These are phyloP conservation scores for Lathamus discolor DNA, from an alignment of 2,113 vertebrate genomes.

Conservation along the genomic window DNA sequence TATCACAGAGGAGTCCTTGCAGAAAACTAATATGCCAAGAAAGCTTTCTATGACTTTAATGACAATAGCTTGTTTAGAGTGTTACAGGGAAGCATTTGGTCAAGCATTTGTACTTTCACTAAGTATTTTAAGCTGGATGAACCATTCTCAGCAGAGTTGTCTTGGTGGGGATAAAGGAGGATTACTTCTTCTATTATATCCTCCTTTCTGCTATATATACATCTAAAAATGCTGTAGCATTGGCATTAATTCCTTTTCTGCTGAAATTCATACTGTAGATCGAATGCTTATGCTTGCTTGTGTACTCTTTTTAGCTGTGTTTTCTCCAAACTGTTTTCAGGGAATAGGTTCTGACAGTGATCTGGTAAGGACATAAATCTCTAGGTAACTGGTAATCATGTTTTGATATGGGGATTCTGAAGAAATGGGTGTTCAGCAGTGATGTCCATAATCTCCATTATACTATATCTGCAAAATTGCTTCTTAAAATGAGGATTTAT, in stretches of 20 bases:
- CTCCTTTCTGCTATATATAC: not conserved
- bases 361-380: not conserved
- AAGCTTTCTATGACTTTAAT: not conserved
- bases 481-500: not conserved
- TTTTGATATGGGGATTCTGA: not conserved
- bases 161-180: slow-evolving; percentile 32
- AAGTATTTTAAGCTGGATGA: slow-evolving; percentile 56
- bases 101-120: slow-evolving; percentile 16
- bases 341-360: not conserved
- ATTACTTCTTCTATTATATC: slow-evolving; percentile 24
- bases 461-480: not conserved
- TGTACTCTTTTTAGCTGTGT: not conserved
- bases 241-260: not conserved
- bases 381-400: not conserved
- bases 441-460: not conserved
- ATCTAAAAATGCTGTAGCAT: not conserved
- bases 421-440: not conserved
- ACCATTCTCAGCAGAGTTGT: not conserved
- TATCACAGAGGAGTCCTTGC: not conserved
- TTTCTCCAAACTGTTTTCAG: not conserved
- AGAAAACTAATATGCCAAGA: not conserved
- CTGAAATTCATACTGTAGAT: not conserved
- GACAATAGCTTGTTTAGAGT: not conserved
- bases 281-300: not conserved
- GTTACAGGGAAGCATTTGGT: slow-evolving; percentile 31